Base-by-base conservation (phyloP, 2,888 invertebrate genomes). In the Erannis defoliaria region DNA sequence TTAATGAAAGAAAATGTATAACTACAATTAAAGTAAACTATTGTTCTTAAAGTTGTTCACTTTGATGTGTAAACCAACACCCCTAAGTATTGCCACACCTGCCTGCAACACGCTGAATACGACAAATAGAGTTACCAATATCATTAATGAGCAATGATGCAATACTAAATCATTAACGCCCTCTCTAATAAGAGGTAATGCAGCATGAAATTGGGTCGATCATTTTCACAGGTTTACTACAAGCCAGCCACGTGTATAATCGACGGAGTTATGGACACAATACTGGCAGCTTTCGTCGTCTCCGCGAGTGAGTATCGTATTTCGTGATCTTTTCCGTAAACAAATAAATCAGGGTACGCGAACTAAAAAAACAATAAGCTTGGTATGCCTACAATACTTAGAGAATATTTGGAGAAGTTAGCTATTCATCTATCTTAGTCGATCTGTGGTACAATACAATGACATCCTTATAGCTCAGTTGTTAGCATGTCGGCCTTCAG, bases 171-270 rank as follows among this genome's bases (percentile, higher is more conserved):
- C 68, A 73, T 75, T 66, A 65, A 62, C 57, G 61, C 40, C 62
- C 55, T 49, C 51, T 72, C 63, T 67, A 69, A 74, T 67, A 65
- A 55, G 35, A 70, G 67, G 70, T 72, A 74, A 72, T 69, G 43
- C 65, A 59, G 66, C 62, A 48, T 66, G 72, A 76, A 73, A 73
- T 74, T 67, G 64, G 67, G 66, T n/a, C 35, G 29, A 33, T 60
- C 26, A 53, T 54, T 31, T 61, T n/a, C 45, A n/a, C 81, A 93
- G 91, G 84, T 93, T 68, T 93, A 92, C 76, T 93, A 93, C 77
- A 93, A 93, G 71, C 93, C 93, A 53, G 89, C 93, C 21, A 92
- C 93, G 21, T 93, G 93, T 64, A 91, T 93, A 65, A 90, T 93
- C 65, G 93, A 93, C 67, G 92, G 88, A 1, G 93, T 78, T 10